These are phyloP conservation scores for Heliornis fulica DNA, from an alignment of 2,113 vertebrate genomes.

Conservation along the genomic window DNA sequence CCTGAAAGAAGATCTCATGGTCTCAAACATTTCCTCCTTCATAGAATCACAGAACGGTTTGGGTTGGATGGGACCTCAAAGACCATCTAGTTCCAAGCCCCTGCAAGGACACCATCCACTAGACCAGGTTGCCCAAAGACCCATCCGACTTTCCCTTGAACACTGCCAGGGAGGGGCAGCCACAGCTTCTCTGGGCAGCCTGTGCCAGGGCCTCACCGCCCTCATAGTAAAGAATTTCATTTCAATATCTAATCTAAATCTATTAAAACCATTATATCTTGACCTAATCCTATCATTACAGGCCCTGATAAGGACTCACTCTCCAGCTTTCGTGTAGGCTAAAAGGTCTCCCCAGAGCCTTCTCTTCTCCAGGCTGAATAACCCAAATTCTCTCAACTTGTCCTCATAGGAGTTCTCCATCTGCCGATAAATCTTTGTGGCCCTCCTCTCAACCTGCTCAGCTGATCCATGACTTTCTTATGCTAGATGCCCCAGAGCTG, in stretches of 20 bases:
- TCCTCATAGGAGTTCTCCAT: background rate
- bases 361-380: background rate
- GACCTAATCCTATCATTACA: background rate
- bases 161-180: no score
- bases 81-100: no score
- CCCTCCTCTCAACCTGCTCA: background rate
- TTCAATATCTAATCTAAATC: background rate
- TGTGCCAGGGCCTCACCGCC: no score
- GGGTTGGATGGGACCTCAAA: no score
- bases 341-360: background rate
- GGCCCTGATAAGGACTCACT: background rate
- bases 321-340: no score
- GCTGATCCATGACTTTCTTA: background rate
- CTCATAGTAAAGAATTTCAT: no score
- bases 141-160: no score
- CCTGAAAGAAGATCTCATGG: accelerated
- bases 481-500: background rate
- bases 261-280: background rate
- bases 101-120: no score
- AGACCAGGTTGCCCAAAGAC: no score
- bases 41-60: no score
- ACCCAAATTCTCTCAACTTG: background rate
- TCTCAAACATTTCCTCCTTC: background rate
- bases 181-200: no score
- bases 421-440: background rate